Percentiles rank a stretch among this genome's conserved stretches.
These are phyloP conservation scores for Pilophorus perplexus DNA, from an alignment of 2,888 invertebrate genomes.

Conservation along the genomic window DNA sequence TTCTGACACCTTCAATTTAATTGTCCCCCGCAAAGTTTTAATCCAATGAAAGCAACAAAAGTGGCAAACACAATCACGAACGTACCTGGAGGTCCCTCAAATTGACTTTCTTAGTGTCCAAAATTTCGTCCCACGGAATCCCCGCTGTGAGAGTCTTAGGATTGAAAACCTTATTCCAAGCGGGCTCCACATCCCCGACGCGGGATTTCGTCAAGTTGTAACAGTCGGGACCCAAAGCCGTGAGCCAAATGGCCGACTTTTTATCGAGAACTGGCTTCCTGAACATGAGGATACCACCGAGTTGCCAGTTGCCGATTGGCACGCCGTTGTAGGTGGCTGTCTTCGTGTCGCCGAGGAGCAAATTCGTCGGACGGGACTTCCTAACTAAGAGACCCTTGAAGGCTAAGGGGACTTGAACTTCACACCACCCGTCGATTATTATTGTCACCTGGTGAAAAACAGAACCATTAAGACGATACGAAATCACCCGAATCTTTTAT, in stretches of 20 bases:
- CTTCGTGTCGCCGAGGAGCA: constrained; percentile 57
- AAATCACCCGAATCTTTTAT: neutral
- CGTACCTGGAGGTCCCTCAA: constrained; percentile 49
- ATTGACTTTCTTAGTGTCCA: constrained; percentile 52
- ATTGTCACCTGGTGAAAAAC: constrained; percentile 53
- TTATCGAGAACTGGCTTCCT: constrained; percentile 58
- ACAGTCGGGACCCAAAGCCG: constrained; percentile 58
- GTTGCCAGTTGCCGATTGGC: constrained; percentile 54
- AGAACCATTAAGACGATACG: neutral
- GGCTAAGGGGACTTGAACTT: constrained; percentile 59
- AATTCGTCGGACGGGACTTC: constrained; percentile 59
- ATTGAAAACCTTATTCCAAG: constrained; percentile 56
- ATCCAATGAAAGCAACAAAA: too few species aligned
- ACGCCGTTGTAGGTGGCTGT: constrained; percentile 17
- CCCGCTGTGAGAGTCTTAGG: constrained; percentile 56
- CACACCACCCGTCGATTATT: constrained; percentile 61
- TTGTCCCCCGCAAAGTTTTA: too few species aligned
- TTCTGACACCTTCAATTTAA: too few species aligned
- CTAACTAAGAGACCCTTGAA: constrained; percentile 61
- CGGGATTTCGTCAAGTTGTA: constrained; percentile 55
- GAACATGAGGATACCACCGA: constrained; percentile 59
- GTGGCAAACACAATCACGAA: too few species aligned
- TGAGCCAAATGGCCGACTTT: constrained; percentile 58
- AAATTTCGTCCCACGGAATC: constrained; percentile 63
- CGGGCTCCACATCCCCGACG: constrained; percentile 56